phyloP scores from a whole-genome alignment of 2,888 invertebrate species.

The Vanessa cardui region DNA sequence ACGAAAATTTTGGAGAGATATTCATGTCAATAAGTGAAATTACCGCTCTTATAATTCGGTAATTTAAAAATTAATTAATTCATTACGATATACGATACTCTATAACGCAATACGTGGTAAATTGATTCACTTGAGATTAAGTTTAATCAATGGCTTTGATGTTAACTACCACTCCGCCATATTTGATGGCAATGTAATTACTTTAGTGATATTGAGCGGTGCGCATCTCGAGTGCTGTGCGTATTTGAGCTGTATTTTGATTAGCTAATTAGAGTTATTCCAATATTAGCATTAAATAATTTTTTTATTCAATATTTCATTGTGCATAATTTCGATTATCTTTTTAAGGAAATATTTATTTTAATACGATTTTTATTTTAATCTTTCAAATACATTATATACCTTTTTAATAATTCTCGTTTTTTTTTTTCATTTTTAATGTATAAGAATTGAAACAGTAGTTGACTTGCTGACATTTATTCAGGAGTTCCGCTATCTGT shows the following conservation, averaged over 20 bases:
- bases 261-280: constrained; percentile 11
- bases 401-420: too few species aligned
- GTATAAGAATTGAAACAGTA: too few species aligned
- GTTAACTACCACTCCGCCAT: constrained; percentile 51
- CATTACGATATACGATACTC: background rate
- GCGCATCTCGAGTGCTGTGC: constrained; percentile 51
- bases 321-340: too few species aligned
- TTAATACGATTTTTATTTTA: too few species aligned
- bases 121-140: constrained; percentile 38
- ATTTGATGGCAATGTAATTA: constrained; percentile 58
- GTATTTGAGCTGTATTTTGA: constrained; percentile 48
- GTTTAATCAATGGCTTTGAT: constrained; percentile 57
- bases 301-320: background rate
- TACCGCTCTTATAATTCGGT: too few species aligned
- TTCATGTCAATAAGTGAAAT: too few species aligned
- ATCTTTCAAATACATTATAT: too few species aligned
- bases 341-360: too few species aligned
- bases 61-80: background rate
- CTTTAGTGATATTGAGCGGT: constrained; percentile 54
- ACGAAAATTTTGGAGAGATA: too few species aligned
- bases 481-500: too few species aligned
- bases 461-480: too few species aligned
- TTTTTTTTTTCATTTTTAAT: too few species aligned
- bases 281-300: background rate
- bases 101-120: constrained; percentile 9